phyloP scores from a whole-genome alignment of 2,113 vertebrate species.

The Oryzias javanicus region DNA sequence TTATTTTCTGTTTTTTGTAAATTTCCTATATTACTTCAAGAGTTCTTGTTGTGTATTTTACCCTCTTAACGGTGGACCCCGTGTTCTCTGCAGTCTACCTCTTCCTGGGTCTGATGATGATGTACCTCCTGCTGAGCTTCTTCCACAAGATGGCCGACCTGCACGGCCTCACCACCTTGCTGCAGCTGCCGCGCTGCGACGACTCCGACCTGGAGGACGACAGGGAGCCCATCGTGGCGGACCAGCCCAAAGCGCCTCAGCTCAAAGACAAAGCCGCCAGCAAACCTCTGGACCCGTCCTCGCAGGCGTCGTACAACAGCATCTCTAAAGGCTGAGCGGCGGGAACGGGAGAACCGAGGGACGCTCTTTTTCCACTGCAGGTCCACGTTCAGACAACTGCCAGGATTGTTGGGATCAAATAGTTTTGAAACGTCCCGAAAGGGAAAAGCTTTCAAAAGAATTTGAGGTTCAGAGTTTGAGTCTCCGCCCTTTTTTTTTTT shows the following conservation, averaged over 20 bases:
- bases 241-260: background rate
- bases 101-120: conserved; percentile 83
- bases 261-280: conserved; percentile 7
- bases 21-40: no score
- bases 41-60: no score
- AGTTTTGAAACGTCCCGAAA: background rate
- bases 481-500: background rate
- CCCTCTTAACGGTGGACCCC: background rate
- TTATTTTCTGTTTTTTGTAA: no score
- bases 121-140: conserved; percentile 85
- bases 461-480: conserved; percentile 26
- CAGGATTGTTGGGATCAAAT: conserved; percentile 1
- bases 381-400: conserved; percentile 8
- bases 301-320: conserved; percentile 76
- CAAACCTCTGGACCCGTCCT: conserved; percentile 57
- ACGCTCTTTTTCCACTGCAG: conserved; percentile 37
- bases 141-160: conserved; percentile 83
- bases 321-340: conserved; percentile 69
- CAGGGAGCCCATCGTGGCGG: conserved; percentile 63
- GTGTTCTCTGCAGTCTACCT: conserved; percentile 75
- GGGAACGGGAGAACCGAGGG: background rate
- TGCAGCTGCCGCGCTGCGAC: conserved; percentile 78
- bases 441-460: background rate
- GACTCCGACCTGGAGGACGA: conserved; percentile 67
- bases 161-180: conserved; percentile 81